Percentiles rank a stretch among this genome's conserved stretches.
phyloP scores from a whole-genome alignment of 2,113 vertebrate genomes.

The Coregonus clupeaformis region DNA sequence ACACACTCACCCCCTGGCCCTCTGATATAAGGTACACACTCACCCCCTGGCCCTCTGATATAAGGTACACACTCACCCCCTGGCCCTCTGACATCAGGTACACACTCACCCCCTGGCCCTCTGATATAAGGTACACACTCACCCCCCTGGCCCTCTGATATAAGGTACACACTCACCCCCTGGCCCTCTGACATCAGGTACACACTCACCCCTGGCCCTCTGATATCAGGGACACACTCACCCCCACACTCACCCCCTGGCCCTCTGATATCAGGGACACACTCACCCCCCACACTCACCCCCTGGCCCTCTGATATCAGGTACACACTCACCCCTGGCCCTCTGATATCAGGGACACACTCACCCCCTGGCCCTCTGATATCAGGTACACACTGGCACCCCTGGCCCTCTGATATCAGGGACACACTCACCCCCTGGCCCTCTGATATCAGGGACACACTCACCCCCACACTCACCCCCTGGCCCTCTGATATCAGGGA shows the following conservation, averaged over 20 bases:
- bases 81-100: neutral
- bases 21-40: neutral
- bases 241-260: conserved; percentile 68
- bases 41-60: neutral
- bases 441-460: conserved; percentile 60
- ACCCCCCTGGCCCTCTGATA: conserved; percentile 70
- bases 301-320: neutral
- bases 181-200: conserved; percentile 70
- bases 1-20: conserved; percentile 22
- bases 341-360: no score
- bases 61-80: conserved; percentile 6
- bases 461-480: conserved; percentile 73
- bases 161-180: conserved; percentile 68
- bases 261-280: conserved; percentile 64
- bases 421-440: conserved; percentile 69
- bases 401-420: conserved; percentile 74
- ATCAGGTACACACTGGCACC: conserved; percentile 60
- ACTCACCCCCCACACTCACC: conserved; percentile 16
- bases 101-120: conserved; percentile 63
- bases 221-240: conserved; percentile 65
- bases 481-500: conserved; percentile 71
- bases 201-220: conserved; percentile 67
- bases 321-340: conserved; percentile 72
- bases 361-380: conserved; percentile 71
- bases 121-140: conserved; percentile 24